Percentiles rank a stretch among this genome's conserved stretches.
These are phyloP conservation scores for Promerops cafer DNA, from an alignment of 2,113 vertebrate genomes.

Conservation along the genomic window DNA sequence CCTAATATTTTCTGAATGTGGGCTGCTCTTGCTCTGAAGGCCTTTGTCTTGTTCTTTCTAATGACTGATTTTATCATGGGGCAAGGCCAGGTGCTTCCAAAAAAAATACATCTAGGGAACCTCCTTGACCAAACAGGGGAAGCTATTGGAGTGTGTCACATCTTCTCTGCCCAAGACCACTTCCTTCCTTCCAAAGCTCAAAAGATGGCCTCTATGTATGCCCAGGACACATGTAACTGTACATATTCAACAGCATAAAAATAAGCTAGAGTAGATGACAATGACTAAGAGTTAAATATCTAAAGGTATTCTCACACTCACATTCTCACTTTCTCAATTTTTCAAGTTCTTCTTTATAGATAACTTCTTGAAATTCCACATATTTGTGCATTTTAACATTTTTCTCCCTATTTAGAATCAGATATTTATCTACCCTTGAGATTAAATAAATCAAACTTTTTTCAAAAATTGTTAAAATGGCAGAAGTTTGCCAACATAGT, in stretches of 20 bases:
- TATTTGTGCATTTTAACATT: not conserved
- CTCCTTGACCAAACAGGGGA: not conserved
- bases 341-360: not conserved
- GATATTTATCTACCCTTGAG: not conserved
- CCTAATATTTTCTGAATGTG: not conserved
- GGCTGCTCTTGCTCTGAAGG: not conserved
- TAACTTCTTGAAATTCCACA: not conserved
- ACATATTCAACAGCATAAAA: not conserved
- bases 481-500: not conserved
- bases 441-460: not conserved
- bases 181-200: not conserved
- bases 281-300: not conserved
- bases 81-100: not conserved
- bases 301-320: not conserved
- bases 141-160: fast-evolving
- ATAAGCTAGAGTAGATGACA: not conserved
- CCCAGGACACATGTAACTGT: not conserved
- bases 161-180: not conserved
- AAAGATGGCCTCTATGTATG: not conserved
- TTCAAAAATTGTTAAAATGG: not conserved
- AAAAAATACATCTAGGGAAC: not conserved
- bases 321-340: not conserved
- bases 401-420: not conserved
- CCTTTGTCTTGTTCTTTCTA: not conserved
- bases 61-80: not conserved